Evolutionary conservation across 2,113 vertebrate genomes (phyloP), one percentile per base, ranked within the genome.

Genomic region (Polypterus bichir): DNA sequence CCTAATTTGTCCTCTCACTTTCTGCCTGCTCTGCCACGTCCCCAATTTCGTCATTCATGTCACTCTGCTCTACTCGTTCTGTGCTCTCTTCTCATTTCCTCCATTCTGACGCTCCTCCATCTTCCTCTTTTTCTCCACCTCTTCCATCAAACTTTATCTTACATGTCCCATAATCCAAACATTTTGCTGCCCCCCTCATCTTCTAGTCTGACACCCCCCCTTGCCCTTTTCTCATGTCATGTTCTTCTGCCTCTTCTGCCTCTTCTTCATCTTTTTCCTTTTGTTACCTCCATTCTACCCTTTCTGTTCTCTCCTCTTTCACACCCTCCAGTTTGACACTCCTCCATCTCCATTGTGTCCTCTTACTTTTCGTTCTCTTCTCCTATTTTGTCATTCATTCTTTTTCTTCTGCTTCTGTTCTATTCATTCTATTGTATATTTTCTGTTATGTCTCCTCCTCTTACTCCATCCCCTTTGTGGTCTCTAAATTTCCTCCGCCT

Each of bases 271-370:
- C n/a, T n/a, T n/a, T n/a, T n/a, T n/a, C n/a, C n/a, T n/a, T n/a
- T n/a, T n/a, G n/a, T n/a, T n/a, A n/a, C n/a, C n/a, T n/a, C n/a
- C n/a, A n/a, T n/a, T n/a, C n/a, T n/a, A 4, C 3, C 11, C 52
- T 9, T 9, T 11, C 60, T 27, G 48, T 54, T 49, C 47, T 61
- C 56, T 56, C 9, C 62, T 59, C 53, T 11, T 53, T 6, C 62
- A 66, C 61, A 68, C 78, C 66, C 77, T 79, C 27, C 69, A 64
- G 69, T 73, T 61, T 62, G 65, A 74, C 68, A 59, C 9, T 7
- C 60, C 1, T 48, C 3, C 8, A 59, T 47, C 5, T 47, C 8
- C n/a, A 8, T 59, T 9, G 9, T 10, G 5, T 10, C 44, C 54
- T 55, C 54, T 55, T 44, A 6, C 4, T 5, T 5, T 5, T n/a